Evolutionary conservation across 1,140 invertebrate species (phyloP), one percentile per base, ranked within the genome.

Genomic region (Trichomalopsis sarcophagae): DNA sequence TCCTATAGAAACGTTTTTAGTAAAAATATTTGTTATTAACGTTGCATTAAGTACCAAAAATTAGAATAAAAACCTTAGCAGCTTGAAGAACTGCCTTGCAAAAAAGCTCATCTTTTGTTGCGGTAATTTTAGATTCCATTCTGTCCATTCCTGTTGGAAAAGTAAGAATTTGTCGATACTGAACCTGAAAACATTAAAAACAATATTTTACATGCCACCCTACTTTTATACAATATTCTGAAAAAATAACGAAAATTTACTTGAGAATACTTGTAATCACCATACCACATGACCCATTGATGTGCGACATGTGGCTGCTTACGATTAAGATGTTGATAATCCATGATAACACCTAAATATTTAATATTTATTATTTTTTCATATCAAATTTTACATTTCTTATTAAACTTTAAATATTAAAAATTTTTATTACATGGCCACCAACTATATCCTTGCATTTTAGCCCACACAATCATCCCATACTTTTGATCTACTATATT

Each of bases 211-310:
- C 14, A 17, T n/a, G 17, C 17, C 17, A 21, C 13, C 2, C 55
- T 21, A 62, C 6, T 17, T n/a, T 62, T 7, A 7, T 62, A n/a
- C 4, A n/a, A 14, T 7, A 73, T 13, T 30, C 33, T 17, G 33
- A 33, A 14, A 6, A 77, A 68, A 36, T 82, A 55, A 71, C 36
- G 13, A 33, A 7, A 79, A 75, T 75, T 89, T 81, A 91, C 91
- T 87, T 92, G 87, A 7, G 92, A 92, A 81, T 92, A 82, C 62
- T 88, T 87, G 21, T 89, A 91, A 86, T 92, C 92, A 0, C 91
- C 92, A 75, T 93, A 93, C 91, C 92, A 92, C 88, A 93, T 90
- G 10, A 93, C 91, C 92, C 92, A 93, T n/a, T 93, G 91, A 84
- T 90, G 90, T 55, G 89, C 90, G 14, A 90, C 90, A 84, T 85